Evolutionary conservation across 2,888 invertebrate species (phyloP), one percentile per base, ranked within the genome.

Genomic region (Acanthosoma haemorrhoidale): DNA sequence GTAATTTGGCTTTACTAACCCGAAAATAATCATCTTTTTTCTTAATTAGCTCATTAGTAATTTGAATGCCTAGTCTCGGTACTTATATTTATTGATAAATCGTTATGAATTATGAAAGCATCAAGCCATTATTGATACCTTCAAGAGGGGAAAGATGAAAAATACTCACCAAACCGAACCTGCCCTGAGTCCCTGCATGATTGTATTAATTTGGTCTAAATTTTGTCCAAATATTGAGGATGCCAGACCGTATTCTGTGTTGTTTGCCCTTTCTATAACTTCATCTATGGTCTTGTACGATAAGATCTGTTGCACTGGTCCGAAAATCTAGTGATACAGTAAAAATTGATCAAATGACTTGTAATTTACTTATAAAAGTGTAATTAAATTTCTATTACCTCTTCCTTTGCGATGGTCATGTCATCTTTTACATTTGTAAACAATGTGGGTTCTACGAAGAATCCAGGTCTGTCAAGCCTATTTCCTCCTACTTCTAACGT

Each of bases 241-340:
- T 0, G 92, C 92, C 36, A 95, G 83, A 16, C 94, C 94, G 76
- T 90, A 95, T 39, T 80, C 81, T 0, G 92, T 91, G 73, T 86
- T 82, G 79, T 95, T 95, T 8, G 93, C 91, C 74, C 93, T 84
- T 73, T 90, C 87, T 69, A 94, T 87, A 1, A 89, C 91, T 80
- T 95, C 94, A 1, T 88, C 88, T 58, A 91, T 77, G 1, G 86
- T 86, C 41, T 88, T 87, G 77, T 94, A 94, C 79, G 91, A 92
- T 39, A 94, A 81, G 76, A 94, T 91, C 68, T 87, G 87, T 80
- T 93, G 92, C 1, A 94, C 94, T 0, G 94, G 94, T 0, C 94
- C 94, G 78, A 95, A 94, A 75, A 95, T 94, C 91, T 92, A 5
- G 5, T 25, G 29, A 5, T 4, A 51, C n/a, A 6, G 6, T 1